Evolutionary conservation across 1,140 invertebrate genomes (phyloP).

Genomic region (Nylanderia fulva): DNA sequence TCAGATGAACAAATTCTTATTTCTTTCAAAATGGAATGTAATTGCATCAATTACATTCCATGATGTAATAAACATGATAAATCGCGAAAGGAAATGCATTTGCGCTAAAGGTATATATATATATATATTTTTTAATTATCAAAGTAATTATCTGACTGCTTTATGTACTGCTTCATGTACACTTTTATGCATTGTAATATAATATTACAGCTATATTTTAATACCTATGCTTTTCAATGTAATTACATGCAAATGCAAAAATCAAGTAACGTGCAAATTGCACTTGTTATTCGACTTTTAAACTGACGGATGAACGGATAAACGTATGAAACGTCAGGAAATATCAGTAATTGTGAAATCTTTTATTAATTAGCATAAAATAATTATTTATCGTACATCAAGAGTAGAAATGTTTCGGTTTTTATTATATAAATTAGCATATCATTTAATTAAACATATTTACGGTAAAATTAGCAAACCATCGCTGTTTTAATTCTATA

Average conservation of each 20-base stretch:
- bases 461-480: neutral
- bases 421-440: neutral
- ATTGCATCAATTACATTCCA: neutral
- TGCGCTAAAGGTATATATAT: neutral
- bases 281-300: neutral
- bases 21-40: neutral
- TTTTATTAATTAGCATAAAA: neutral
- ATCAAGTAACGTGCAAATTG: too few relatives aligned
- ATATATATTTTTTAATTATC: neutral
- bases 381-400: neutral
- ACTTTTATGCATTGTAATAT: neutral
- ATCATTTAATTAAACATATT: neutral
- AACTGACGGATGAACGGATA: neutral
- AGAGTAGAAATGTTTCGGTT: neutral
- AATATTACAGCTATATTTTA: neutral
- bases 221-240: neutral
- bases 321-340: neutral
- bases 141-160: neutral
- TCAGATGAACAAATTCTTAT: neutral
- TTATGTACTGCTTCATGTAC: neutral
- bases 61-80: conserved; percentile 16
- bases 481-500: neutral
- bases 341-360: neutral
- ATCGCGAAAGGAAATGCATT: neutral
- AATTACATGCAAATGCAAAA: neutral